Conservation (phyloP, 2,888 invertebrate genomes). For the Meiosimyza platycephala region DNA sequence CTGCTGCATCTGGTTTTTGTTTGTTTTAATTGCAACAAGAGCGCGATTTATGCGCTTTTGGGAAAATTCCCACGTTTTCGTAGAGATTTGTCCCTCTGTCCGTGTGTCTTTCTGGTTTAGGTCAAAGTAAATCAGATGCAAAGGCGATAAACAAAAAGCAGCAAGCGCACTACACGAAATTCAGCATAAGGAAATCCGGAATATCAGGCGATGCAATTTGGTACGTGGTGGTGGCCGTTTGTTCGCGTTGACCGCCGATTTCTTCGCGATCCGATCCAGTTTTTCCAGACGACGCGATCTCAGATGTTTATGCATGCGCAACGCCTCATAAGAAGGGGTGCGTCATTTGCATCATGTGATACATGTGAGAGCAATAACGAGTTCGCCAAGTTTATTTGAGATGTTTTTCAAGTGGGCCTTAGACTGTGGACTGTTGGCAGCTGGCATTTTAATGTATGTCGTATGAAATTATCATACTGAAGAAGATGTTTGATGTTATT, state of each 20-base stretch:
- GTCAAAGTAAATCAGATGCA: constrained; percentile 30
- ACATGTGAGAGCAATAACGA: constrained; percentile 30
- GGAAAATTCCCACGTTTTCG: constrained; percentile 17
- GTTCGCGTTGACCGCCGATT: constrained; percentile 23
- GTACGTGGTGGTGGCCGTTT: constrained; percentile 6
- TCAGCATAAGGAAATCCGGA: constrained; percentile 4
- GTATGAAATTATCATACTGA: no score
- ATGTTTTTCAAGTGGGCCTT: constrained; percentile 12
- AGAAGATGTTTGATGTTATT: no score
- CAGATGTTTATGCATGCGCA: not conserved
- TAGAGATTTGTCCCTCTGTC: not conserved
- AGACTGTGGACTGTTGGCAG: not conserved
- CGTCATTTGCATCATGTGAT: constrained; percentile 20
- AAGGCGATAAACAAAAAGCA: constrained; percentile 14
- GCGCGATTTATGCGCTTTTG: constrained; percentile 14
- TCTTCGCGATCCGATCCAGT: constrained; percentile 27
- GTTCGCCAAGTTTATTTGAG: constrained; percentile 11
- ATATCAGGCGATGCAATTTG: constrained; percentile 1
- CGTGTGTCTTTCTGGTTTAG: not conserved
- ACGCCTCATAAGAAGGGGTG: not conserved
- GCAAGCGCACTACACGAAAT: not conserved
- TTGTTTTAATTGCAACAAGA: constrained; percentile 24
- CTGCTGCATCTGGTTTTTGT: constrained; percentile 15
- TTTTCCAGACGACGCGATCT: constrained; percentile 4
- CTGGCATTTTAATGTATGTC: not conserved